A percentile compares a stretch with the other conserved stretches of the same genome.
Evolutionary conservation across 2,888 invertebrate species (phyloP).

Genomic region (Aphelenchoides bicaudatus): DNA sequence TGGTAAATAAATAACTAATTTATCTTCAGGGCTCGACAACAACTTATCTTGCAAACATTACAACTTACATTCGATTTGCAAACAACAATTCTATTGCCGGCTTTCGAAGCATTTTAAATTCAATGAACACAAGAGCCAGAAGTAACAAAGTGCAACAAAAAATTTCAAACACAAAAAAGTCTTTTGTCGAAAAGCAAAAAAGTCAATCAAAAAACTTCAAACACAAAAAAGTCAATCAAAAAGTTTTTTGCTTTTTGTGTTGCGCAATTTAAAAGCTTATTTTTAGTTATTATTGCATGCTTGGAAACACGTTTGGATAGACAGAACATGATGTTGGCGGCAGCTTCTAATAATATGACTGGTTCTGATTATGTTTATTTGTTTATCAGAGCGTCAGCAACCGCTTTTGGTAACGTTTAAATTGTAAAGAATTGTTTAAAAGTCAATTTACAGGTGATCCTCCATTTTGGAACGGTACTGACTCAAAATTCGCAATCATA

Average conservation of each 20-base stretch:
- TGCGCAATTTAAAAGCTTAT: too few relatives aligned
- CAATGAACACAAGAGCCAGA: constrained; percentile 2
- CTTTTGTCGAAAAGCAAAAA: too few relatives aligned
- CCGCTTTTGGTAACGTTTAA: neutral
- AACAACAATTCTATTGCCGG: neutral
- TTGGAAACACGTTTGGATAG: neutral
- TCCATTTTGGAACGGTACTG: neutral
- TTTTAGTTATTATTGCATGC: constrained; percentile 8
- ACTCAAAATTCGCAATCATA: neutral
- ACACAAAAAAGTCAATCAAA: too few relatives aligned
- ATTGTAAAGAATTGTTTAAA: neutral
- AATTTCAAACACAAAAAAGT: too few relatives aligned
- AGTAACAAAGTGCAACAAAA: too few relatives aligned
- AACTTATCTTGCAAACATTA: neutral
- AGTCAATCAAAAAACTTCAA: too few relatives aligned
- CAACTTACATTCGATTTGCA: neutral
- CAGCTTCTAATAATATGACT: neutral
- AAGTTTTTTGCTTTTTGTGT: too few relatives aligned
- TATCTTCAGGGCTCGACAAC: neutral
- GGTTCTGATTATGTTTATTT: neutral
- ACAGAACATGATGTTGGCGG: neutral
- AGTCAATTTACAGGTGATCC: neutral
- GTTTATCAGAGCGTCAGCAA: constrained; percentile 1
- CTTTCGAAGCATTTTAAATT: neutral
- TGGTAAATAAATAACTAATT: neutral